A percentile compares a stretch with the other conserved stretches of the same genome.
phyloP scores from a whole-genome alignment of 2,113 vertebrate species.

The Vulpes ferrilata region DNA sequence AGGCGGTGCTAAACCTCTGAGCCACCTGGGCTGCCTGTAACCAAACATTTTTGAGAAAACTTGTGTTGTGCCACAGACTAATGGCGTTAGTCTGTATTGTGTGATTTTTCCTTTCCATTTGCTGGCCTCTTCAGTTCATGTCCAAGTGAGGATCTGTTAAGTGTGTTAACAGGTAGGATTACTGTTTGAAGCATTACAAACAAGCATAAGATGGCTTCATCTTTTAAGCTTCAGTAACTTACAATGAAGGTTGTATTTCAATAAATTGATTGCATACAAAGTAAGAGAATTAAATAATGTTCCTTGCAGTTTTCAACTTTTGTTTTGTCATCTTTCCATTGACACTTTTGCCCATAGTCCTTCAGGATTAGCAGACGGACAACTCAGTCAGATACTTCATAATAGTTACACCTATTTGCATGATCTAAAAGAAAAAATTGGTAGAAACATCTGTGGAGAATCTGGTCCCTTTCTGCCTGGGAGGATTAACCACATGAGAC shows the following conservation, averaged over 20 bases:
- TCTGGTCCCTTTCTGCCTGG: conserved; percentile 43
- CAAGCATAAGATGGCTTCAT: conserved; percentile 26
- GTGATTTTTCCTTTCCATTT: conserved; percentile 40
- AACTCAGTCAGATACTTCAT: conserved; percentile 21
- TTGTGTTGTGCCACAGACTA: neutral
- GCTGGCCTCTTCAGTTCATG: neutral
- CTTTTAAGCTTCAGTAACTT: conserved; percentile 45
- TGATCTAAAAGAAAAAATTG: conserved; percentile 20
- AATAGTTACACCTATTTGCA: neutral
- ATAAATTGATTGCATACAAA: neutral
- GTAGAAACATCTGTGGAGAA: conserved; percentile 65
- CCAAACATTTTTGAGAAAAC: conserved; percentile 57
- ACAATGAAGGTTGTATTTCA: conserved; percentile 40
- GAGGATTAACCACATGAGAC: conserved; percentile 75
- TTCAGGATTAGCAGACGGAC: conserved; percentile 19
- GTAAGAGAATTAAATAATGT: conserved; percentile 8
- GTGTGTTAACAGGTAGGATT: conserved; percentile 44
- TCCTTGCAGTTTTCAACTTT: conserved; percentile 17
- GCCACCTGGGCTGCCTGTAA: neutral
- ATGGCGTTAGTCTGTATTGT: neutral
- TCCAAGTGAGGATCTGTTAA: conserved; percentile 58
- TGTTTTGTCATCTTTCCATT: conserved; percentile 12
- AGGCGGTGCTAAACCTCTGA: too few relatives aligned
- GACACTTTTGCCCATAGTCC: neutral
- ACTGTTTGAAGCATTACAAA: conserved; percentile 16